These are phyloP conservation scores for Machimus rusticus DNA, from an alignment of 2,888 invertebrate genomes.

Conservation along the genomic window DNA sequence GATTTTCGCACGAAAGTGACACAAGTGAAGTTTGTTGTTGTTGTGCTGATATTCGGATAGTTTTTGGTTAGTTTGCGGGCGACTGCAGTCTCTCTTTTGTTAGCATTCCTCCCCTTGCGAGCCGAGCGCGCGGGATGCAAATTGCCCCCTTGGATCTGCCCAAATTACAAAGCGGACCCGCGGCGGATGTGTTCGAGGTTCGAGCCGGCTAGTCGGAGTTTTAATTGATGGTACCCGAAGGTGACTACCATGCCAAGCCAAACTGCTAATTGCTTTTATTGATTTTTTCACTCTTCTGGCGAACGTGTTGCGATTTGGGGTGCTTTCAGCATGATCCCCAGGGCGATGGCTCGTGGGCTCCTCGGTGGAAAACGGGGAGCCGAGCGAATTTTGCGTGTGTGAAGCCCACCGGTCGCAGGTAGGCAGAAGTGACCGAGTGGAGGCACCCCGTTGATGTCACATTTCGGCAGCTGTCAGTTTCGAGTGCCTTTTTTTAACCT, in stretches of 20 bases:
- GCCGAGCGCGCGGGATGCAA: background rate
- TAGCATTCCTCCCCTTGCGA: background rate
- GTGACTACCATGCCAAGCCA: background rate
- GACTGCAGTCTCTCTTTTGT: slow-evolving; percentile 15
- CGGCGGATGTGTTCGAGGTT: background rate
- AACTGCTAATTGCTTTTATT: slow-evolving; percentile 1
- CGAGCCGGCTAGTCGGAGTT: background rate
- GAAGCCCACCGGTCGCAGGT: background rate
- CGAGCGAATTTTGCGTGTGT: background rate
- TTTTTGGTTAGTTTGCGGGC: slow-evolving; percentile 32
- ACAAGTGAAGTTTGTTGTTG: slow-evolving; percentile 40
- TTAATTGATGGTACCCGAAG: background rate
- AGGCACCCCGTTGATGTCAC: background rate
- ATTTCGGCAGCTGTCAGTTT: background rate
- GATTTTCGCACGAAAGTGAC: slow-evolving; percentile 13
- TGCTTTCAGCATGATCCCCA: background rate
- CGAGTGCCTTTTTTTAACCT: background rate
- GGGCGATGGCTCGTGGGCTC: background rate
- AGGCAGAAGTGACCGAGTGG: background rate
- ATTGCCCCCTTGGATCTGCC: background rate
- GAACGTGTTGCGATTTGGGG: slow-evolving; percentile 2
- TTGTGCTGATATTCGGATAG: slow-evolving; percentile 11
- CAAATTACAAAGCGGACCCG: background rate
- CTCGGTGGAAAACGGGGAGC: background rate
- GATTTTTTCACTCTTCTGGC: background rate